Evolutionary conservation across 2,888 invertebrate genomes (phyloP).

Genomic region (Polyommatus icarus): DNA sequence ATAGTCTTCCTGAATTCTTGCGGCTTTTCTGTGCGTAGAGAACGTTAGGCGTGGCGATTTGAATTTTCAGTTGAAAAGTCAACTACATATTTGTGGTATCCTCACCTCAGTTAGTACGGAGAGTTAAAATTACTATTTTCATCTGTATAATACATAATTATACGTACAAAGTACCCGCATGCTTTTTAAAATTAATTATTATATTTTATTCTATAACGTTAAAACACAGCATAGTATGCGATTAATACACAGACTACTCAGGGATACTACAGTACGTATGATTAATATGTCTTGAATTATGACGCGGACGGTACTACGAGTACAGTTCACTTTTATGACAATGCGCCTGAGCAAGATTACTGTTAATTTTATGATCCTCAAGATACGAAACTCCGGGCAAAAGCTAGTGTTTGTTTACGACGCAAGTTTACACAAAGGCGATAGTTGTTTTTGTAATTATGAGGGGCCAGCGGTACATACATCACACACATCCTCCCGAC

Average conservation of each 20-base stretch:
- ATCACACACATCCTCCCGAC: conserved; percentile 24
- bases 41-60: background rate
- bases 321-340: background rate
- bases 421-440: conserved; percentile 6
- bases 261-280: too few species aligned
- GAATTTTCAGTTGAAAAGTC: conserved; percentile 1
- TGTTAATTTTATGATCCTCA: background rate
- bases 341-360: background rate
- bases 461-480: conserved; percentile 16
- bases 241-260: too few species aligned
- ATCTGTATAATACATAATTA: background rate
- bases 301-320: too few species aligned
- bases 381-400: background rate
- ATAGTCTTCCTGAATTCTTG: background rate
- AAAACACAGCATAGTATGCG: background rate
- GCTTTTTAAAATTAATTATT: background rate
- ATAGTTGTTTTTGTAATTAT: conserved; percentile 28
- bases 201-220: background rate
- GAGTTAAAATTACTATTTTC: background rate
- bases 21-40: background rate
- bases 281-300: background rate
- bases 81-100: background rate
- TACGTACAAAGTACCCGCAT: background rate
- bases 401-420: conserved; percentile 11
- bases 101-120: background rate